These are phyloP conservation scores for Campopleginae sp. DNA, from an alignment of 2,888 invertebrate genomes.

Conservation along the genomic window DNA sequence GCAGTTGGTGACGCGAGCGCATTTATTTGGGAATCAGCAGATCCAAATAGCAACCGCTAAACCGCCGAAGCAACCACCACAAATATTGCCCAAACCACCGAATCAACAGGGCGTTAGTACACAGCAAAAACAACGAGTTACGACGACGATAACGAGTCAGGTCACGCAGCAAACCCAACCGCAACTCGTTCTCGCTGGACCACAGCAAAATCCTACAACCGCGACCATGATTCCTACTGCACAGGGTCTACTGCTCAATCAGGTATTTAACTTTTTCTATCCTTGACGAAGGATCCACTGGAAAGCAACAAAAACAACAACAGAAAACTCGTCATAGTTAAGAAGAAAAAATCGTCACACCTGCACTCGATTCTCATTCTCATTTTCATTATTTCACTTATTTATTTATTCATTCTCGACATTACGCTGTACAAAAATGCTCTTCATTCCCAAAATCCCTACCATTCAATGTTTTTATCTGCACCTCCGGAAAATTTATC, in stretches of 20 bases:
- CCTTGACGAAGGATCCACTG: slow-evolving; percentile 18
- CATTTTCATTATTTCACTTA: slow-evolving; percentile 43
- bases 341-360: slow-evolving; percentile 9
- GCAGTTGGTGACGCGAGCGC: slow-evolving; percentile 81
- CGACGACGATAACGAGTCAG: slow-evolving; percentile 83
- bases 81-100: slow-evolving; percentile 87
- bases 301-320: neutral
- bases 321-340: neutral
- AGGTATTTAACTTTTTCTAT: slow-evolving; percentile 75
- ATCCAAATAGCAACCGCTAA: slow-evolving; percentile 82
- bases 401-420: neutral
- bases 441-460: neutral
- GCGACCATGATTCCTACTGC: slow-evolving; percentile 83
- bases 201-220: slow-evolving; percentile 82
- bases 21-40: slow-evolving; percentile 83
- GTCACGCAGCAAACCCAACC: slow-evolving; percentile 84
- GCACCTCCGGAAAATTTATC: neutral
- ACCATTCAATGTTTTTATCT: slow-evolving; percentile 10
- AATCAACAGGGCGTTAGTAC: slow-evolving; percentile 79
- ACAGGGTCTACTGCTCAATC: slow-evolving; percentile 84
- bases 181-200: slow-evolving; percentile 83
- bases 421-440: slow-evolving; percentile 54
- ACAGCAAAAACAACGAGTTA: slow-evolving; percentile 81
- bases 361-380: slow-evolving; percentile 37
- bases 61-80: slow-evolving; percentile 86